Evolutionary conservation across 1,140 invertebrate species (phyloP).

Genomic region (Globodera ellingtonae): DNA sequence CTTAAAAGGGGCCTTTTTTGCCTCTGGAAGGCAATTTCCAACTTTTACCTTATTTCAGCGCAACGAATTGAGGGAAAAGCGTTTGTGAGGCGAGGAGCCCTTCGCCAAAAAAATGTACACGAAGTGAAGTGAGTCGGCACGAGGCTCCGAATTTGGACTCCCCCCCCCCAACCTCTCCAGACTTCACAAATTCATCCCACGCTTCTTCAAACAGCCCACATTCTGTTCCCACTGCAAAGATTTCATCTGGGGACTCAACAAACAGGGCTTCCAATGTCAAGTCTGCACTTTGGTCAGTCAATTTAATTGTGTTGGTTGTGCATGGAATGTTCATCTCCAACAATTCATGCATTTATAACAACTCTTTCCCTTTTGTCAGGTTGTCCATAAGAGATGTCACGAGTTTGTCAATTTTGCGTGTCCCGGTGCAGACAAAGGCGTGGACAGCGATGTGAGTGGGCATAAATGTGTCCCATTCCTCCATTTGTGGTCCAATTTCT

Average conservation of each 20-base stretch:
- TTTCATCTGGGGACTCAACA: constrained; percentile 97
- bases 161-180: not conserved
- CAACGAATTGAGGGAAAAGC: constrained; percentile 65
- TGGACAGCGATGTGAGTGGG: constrained; percentile 84
- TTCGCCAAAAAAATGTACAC: constrained; percentile 99
- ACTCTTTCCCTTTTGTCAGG: constrained; percentile 7
- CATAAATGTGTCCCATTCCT: not conserved
- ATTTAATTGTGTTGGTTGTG: not conserved
- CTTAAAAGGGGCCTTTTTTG: not conserved
- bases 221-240: constrained; percentile 99
- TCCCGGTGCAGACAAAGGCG: constrained; percentile 95
- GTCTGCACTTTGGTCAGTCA: constrained; percentile 75
- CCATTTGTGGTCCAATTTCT: not conserved
- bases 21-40: not conserved
- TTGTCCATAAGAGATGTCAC: constrained; percentile 95
- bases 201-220: constrained; percentile 99
- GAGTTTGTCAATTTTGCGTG: constrained; percentile 98
- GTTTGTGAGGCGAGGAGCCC: constrained; percentile 84
- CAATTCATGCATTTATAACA: not conserved
- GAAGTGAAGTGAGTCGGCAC: constrained; percentile 71
- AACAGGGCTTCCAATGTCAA: constrained; percentile 98
- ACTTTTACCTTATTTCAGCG: constrained; percentile 48
- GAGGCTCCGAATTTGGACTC: not conserved
- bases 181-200: constrained; percentile 96
- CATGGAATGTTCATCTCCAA: not conserved